phyloP scores from a whole-genome alignment of 2,888 invertebrate species.

The Vandiemenella viatica region DNA sequence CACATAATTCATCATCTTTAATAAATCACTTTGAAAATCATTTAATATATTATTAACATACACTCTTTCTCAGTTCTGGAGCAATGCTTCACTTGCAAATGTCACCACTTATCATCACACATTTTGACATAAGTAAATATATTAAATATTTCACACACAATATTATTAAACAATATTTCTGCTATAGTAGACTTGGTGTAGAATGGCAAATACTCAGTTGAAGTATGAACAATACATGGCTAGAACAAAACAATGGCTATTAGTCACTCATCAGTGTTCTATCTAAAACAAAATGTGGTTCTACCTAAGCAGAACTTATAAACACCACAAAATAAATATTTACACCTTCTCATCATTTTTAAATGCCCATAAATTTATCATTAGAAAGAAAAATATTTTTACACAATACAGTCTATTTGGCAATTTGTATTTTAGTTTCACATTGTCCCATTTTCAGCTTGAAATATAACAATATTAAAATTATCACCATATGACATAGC shows the following conservation, averaged over 20 bases:
- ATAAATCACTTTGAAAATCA: neutral
- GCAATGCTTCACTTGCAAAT: neutral
- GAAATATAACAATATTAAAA: no score
- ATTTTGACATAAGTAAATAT: neutral
- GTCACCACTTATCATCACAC: neutral
- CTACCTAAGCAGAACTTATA: neutral
- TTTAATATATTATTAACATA: neutral
- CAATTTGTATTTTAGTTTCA: no score
- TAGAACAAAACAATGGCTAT: neutral
- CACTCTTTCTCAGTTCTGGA: neutral
- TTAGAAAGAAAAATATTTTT: neutral
- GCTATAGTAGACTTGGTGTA: neutral
- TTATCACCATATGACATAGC: no score
- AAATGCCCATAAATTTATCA: neutral
- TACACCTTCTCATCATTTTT: slow-evolving; percentile 5
- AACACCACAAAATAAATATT: slow-evolving; percentile 11
- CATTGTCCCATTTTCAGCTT: no score
- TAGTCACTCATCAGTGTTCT: neutral
- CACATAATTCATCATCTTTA: neutral
- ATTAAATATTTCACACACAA: neutral
- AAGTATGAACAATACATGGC: neutral
- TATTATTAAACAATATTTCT: neutral
- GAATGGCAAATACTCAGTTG: neutral
- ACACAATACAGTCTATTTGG: neutral
- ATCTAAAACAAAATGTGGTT: neutral